Base-by-base conservation (phyloP, 2,113 vertebrate genomes). In the Seriola quinqueradiata region DNA sequence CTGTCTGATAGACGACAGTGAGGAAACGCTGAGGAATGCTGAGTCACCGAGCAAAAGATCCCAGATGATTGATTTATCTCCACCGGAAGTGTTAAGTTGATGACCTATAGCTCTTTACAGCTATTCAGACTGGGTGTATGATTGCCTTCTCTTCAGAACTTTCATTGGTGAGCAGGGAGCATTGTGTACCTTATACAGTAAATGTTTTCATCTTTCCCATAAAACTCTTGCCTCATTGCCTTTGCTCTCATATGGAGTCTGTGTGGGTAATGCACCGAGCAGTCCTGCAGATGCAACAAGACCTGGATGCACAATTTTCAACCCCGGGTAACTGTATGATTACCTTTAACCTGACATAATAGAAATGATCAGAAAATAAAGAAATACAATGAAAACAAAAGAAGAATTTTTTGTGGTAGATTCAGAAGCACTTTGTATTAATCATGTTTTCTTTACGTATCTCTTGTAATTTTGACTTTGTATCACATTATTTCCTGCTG, bases 61-160 rank as follows among this genome's bases (percentile, higher is more conserved):
- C 50, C 50, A 21, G 14, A 58, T 48, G 60, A 83, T 59, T 80
- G 55, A 81, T 65, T 87, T 73, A 70, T 13, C 71, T 34, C 60
- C 60, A 23, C 36, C 36, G 13, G 21, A 79, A 36, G 71, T 65
- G 48, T 64, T 60, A 3, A 64, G 44, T 12, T 40, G 25, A 3
- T 54, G 44, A 46, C 42, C 42, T 34, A 8, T 32, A 21, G 38
- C 48, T 65, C 11, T 25, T 19, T 7, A 38, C 32, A 75, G 4
- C 17, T 70, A 61, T 63, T 59, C 19, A 36, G 14, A 32, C 6
- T 19, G 4, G 13, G 7, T 42, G 28, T 44, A 54, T 21, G 23
- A 32, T 42, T 75, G 44, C 1, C 19, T 10, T 58, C 66, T 79
- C 13, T 72, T 32, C n/a, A 13, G 10, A 7, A 8, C 34, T 34